These are phyloP conservation scores for Hyaena hyaena DNA, from an alignment of 2,113 vertebrate genomes.

Conservation along the genomic window DNA sequence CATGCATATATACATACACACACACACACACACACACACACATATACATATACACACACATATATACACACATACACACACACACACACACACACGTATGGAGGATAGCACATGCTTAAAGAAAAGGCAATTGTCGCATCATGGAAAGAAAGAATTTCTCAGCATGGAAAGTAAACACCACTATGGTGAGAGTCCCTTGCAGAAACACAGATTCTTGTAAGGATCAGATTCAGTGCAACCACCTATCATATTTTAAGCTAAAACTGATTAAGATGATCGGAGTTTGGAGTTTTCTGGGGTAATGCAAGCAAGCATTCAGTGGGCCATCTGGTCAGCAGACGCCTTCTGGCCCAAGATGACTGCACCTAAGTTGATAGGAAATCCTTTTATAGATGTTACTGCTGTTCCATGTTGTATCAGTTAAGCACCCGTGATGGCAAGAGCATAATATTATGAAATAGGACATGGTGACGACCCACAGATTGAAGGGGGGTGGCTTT, in stretches of 20 bases:
- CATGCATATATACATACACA: too few species aligned
- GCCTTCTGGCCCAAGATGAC: neutral
- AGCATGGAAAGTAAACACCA: constrained; percentile 36
- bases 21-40: too few species aligned
- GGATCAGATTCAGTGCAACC: constrained; percentile 37
- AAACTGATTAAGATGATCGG: constrained; percentile 15
- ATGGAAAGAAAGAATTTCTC: constrained; percentile 56
- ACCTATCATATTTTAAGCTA: constrained; percentile 49
- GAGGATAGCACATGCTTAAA: constrained; percentile 34
- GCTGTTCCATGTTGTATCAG: neutral
- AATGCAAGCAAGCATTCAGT: constrained; percentile 58
- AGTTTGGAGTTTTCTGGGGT: neutral
- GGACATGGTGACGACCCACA: neutral
- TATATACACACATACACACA: neutral
- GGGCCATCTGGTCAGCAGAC: constrained; percentile 68
- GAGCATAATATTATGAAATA: constrained; percentile 37
- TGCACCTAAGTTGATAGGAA: constrained; percentile 1
- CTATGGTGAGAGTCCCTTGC: constrained; percentile 46
- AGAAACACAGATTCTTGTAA: constrained; percentile 67
- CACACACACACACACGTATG: neutral
- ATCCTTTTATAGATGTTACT: neutral
- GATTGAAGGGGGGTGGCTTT: constrained; percentile 49
- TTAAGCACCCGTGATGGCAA: constrained; percentile 33
- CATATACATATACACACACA: neutral
- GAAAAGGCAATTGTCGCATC: neutral